A percentile compares a stretch with the other conserved stretches of the same genome.
phyloP scores from a whole-genome alignment of 1,140 invertebrate species.

The Cydia strobilella region DNA sequence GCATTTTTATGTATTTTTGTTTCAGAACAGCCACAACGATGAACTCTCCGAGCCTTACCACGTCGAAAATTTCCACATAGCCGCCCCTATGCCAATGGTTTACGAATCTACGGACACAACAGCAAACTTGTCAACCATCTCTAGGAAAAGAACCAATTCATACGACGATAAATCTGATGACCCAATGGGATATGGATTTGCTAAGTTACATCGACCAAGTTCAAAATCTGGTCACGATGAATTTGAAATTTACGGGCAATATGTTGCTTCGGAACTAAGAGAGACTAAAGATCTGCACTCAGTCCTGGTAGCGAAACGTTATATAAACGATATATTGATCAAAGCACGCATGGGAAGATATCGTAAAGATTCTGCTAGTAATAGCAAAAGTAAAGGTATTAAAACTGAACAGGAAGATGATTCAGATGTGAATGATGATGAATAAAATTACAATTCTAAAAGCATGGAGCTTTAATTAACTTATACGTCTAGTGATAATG shows the following conservation, averaged over 20 bases:
- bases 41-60: background rate
- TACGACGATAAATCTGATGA: background rate
- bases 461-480: too few relatives aligned
- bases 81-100: background rate
- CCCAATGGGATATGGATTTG: background rate
- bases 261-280: constrained; percentile 34
- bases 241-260: constrained; percentile 33
- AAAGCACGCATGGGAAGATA: background rate
- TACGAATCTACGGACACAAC: background rate
- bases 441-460: too few relatives aligned
- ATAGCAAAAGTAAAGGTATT: background rate
- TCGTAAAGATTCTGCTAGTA: background rate
- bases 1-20: background rate
- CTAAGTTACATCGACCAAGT: background rate
- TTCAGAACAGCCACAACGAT: background rate
- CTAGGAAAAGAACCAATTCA: background rate
- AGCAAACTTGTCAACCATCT: background rate
- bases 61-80: background rate
- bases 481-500: too few relatives aligned
- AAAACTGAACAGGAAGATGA: background rate
- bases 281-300: background rate
- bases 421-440: background rate
- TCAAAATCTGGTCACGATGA: constrained; percentile 1
- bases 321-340: constrained; percentile 34
- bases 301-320: constrained; percentile 24